A percentile compares a stretch with the other conserved stretches of the same genome.
These are phyloP conservation scores for Macrochelys suwanniensis DNA, from an alignment of 2,797 vertebrate genomes.

Conservation along the genomic window DNA sequence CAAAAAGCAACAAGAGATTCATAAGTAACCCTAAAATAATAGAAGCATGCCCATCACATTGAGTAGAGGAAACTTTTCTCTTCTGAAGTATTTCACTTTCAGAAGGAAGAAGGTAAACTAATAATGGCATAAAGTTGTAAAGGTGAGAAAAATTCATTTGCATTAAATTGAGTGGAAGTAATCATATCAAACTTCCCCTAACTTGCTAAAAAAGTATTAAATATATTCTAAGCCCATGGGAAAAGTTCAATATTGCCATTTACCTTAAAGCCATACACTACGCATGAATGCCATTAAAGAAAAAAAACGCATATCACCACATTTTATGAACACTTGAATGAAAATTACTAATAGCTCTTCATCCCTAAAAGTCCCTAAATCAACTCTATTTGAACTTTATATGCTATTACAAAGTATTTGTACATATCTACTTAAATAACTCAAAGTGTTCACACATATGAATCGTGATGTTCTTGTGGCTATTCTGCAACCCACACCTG, in stretches of 20 bases:
- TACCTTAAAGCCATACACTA: not conserved
- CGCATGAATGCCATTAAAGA: not conserved
- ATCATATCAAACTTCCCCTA: not conserved
- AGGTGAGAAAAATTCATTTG: not conserved
- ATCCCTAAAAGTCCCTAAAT: not conserved
- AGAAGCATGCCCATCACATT: not conserved
- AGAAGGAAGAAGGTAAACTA: not conserved
- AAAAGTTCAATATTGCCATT: not conserved
- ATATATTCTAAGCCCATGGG: not conserved
- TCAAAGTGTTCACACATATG: not conserved
- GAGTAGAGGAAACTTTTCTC: constrained; percentile 20
- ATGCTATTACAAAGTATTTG: not conserved
- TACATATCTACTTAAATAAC: not conserved
- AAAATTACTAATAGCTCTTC: not conserved
- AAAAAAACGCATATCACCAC: not conserved
- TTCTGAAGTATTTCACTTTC: constrained; percentile 40
- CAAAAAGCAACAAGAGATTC: constrained; percentile 38
- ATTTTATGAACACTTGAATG: not conserved
- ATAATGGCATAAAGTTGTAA: not conserved
- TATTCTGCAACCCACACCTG: not conserved
- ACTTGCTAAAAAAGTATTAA: not conserved
- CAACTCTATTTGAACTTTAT: not conserved
- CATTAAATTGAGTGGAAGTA: not conserved
- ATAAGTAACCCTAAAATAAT: constrained; percentile 41
- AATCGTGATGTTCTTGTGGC: not conserved